These are phyloP conservation scores for Lepus oiostolus DNA, from an alignment of 2,797 vertebrate genomes.

Conservation along the genomic window DNA sequence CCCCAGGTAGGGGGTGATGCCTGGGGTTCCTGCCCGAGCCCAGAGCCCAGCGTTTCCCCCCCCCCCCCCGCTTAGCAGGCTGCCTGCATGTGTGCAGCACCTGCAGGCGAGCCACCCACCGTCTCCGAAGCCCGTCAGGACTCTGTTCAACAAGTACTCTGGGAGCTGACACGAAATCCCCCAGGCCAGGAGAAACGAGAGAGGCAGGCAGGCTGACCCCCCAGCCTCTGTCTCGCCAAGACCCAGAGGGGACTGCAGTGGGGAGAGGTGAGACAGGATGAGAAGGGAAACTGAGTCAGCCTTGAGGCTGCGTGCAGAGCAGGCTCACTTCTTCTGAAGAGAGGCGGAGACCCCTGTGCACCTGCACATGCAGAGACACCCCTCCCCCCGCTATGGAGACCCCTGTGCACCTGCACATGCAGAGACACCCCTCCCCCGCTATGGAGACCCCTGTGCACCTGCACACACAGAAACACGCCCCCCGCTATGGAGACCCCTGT, in stretches of 20 bases:
- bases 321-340: background rate
- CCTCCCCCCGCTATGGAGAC: background rate
- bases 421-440: too few species aligned
- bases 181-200: background rate
- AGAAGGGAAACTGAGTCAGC: constrained; percentile 55
- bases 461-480: too few species aligned
- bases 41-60: background rate
- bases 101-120: background rate
- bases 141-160: background rate
- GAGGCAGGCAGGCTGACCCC: background rate
- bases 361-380: too few species aligned
- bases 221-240: background rate
- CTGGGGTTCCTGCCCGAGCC: background rate
- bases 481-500: too few species aligned
- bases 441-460: too few species aligned
- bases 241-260: background rate
- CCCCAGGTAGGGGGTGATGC: background rate
- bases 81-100: fast-evolving
- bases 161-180: background rate
- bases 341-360: background rate
- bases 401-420: too few species aligned
- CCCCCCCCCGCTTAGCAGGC: background rate
- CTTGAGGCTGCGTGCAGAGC: background rate
- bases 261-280: background rate
- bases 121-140: background rate